Evolutionary conservation across 2,888 invertebrate genomes (phyloP).

Genomic region (Trissonchulus latispiculum): DNA sequence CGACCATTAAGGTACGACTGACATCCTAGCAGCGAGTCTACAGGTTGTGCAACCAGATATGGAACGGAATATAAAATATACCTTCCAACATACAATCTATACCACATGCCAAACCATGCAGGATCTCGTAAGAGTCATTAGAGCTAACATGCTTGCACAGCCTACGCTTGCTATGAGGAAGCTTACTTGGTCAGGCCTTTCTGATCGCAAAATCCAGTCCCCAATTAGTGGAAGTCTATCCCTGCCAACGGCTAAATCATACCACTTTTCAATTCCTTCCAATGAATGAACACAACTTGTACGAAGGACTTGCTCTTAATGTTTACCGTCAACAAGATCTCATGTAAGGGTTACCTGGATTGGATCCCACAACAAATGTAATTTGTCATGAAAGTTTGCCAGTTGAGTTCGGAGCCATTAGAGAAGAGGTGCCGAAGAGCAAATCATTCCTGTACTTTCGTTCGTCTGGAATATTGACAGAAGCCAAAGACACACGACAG

Average conservation of each 20-base stretch:
- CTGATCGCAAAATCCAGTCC: constrained; percentile 4
- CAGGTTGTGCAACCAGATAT: too few relatives aligned
- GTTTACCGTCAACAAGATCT: background rate
- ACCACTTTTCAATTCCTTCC: background rate
- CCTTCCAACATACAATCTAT: too few relatives aligned
- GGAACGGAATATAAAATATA: too few relatives aligned
- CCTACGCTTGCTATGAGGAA: background rate
- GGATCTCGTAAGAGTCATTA: too few relatives aligned
- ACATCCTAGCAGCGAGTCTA: too few relatives aligned
- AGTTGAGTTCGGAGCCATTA: background rate
- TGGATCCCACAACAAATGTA: constrained; percentile 1
- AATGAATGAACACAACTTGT: constrained; percentile 6
- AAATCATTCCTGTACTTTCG: too few relatives aligned
- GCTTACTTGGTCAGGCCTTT: background rate
- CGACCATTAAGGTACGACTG: too few relatives aligned
- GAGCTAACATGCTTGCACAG: background rate
- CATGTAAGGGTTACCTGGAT: background rate
- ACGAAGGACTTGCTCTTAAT: background rate
- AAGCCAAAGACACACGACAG: too few relatives aligned
- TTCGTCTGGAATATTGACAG: too few relatives aligned
- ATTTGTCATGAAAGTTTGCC: background rate
- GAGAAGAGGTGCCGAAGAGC: too few relatives aligned
- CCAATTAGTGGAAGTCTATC: background rate
- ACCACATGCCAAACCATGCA: too few relatives aligned
- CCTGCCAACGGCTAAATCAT: background rate